phyloP scores from a whole-genome alignment of 2,888 invertebrate species.

The Eupithecia inturbata region DNA sequence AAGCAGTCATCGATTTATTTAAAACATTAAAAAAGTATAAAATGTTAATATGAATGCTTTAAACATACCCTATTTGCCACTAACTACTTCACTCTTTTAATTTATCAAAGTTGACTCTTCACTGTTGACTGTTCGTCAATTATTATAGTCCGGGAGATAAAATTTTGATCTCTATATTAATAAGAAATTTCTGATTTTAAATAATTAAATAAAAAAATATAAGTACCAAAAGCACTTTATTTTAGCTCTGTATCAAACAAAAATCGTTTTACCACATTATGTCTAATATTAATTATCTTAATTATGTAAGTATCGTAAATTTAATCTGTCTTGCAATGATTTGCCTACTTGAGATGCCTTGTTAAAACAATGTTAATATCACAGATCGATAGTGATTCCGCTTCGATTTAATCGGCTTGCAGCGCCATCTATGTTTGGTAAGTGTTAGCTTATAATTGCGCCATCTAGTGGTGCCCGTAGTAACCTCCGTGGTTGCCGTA shows the following conservation, averaged over 20 bases:
- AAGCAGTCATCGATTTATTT: conserved; percentile 8
- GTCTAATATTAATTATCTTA: not conserved
- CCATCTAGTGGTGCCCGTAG: conserved; percentile 75
- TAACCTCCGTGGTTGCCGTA: conserved; percentile 65
- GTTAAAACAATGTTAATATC: conserved; percentile 54
- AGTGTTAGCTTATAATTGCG: conserved; percentile 46
- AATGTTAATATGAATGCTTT: not conserved
- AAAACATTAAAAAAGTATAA: not conserved
- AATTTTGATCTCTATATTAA: not conserved
- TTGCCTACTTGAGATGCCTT: conserved; percentile 29
- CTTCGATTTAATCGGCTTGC: conserved; percentile 33
- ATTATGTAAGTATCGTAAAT: not conserved
- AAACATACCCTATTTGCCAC: conserved; percentile 8
- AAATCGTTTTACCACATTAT: conserved; percentile 31
- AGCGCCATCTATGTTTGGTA: conserved; percentile 57
- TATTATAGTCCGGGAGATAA: not conserved
- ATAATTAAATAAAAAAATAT: conserved; percentile 22
- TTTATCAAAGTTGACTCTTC: too few relatives aligned
- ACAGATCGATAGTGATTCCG: conserved; percentile 56
- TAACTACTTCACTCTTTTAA: conserved; percentile 18
- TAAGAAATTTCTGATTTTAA: not conserved
- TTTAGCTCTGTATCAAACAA: conserved; percentile 54
- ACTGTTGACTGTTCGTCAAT: not conserved
- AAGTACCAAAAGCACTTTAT: conserved; percentile 47
- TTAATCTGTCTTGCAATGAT: not conserved